phyloP scores from a whole-genome alignment of 2,888 invertebrate species.

The Ganaspis brasiliensis region DNA sequence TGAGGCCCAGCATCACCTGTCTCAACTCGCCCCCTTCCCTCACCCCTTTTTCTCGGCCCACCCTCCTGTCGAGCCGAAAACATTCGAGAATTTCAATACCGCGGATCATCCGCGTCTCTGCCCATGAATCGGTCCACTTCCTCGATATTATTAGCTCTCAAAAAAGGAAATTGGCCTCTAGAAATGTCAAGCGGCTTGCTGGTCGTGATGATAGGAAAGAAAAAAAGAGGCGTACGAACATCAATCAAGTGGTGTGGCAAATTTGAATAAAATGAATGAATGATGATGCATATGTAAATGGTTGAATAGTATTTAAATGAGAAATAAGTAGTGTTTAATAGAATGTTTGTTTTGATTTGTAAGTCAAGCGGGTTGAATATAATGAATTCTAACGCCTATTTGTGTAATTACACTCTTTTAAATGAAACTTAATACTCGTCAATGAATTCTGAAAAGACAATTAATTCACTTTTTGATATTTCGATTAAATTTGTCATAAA shows the following conservation, averaged over 20 bases:
- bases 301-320: conserved; percentile 37
- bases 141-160: conserved; percentile 41
- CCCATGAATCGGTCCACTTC: conserved; percentile 48
- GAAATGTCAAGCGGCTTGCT: conserved; percentile 10
- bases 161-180: conserved; percentile 31
- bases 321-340: conserved; percentile 22
- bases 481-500: no score
- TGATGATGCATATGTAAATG: conserved; percentile 38
- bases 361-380: conserved; percentile 4
- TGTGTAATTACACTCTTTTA: not conserved
- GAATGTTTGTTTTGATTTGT: conserved; percentile 38
- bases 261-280: conserved; percentile 44
- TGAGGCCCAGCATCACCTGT: conserved; percentile 79
- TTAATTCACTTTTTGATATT: no score
- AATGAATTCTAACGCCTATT: conserved; percentile 14
- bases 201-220: conserved; percentile 43
- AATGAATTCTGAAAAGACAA: no score
- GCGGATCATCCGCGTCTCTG: conserved; percentile 48
- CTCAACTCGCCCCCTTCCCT: conserved; percentile 68
- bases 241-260: conserved; percentile 29
- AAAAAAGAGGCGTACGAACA: conserved; percentile 47
- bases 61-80: conserved; percentile 56
- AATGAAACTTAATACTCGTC: no score
- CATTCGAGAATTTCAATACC: conserved; percentile 61
- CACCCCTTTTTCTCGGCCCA: conserved; percentile 42